Evolutionary conservation across 2,113 vertebrate species (phyloP).

Genomic region (Caracal caracal): DNA sequence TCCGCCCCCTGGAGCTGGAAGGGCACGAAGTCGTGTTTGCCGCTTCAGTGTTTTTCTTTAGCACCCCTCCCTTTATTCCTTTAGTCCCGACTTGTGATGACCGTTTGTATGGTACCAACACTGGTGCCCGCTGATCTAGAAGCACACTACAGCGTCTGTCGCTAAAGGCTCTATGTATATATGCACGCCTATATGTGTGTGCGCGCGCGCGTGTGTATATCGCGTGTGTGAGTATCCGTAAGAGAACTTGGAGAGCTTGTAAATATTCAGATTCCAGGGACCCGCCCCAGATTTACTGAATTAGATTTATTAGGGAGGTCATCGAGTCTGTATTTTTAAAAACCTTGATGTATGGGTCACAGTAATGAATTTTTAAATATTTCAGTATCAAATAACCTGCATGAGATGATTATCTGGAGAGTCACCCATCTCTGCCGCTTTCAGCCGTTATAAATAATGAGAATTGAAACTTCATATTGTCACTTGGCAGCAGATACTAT

Average conservation of each 20-base stretch:
- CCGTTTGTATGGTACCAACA: neutral
- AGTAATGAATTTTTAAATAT: neutral
- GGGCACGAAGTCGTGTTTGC: neutral
- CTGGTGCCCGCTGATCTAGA: neutral
- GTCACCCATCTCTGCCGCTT: neutral
- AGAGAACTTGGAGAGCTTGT: neutral
- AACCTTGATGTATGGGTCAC: neutral
- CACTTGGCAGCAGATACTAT: neutral
- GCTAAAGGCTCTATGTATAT: neutral
- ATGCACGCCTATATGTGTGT: accelerated
- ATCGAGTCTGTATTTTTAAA: neutral
- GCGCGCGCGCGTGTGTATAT: too few relatives aligned
- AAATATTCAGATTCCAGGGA: neutral
- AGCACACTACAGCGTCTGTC: neutral
- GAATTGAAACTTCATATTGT: neutral
- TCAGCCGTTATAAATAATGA: neutral
- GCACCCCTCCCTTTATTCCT: accelerated
- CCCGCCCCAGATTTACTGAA: neutral
- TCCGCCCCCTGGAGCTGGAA: neutral
- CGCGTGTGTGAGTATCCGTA: neutral
- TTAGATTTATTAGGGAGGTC: neutral
- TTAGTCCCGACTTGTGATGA: neutral
- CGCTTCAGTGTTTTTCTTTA: neutral
- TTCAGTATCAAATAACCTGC: neutral
- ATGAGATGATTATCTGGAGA: neutral